Conservation (phyloP, 2,113 vertebrate genomes). For the Thryonomys swinderianus region DNA sequence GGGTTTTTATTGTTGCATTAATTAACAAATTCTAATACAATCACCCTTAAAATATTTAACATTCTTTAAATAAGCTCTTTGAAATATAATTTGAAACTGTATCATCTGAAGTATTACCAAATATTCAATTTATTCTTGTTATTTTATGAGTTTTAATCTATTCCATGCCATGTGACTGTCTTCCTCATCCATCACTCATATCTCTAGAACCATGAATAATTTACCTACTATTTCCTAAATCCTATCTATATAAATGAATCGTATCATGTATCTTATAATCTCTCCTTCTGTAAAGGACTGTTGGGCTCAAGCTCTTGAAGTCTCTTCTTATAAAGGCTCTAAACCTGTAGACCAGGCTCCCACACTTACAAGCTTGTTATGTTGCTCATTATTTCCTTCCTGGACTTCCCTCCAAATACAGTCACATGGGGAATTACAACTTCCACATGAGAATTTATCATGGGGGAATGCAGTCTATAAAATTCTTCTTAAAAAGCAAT, state of each 20-base stretch:
- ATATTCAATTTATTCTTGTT: not conserved
- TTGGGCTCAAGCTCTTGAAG: not conserved
- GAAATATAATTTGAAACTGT: not conserved
- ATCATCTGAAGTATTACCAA: not conserved
- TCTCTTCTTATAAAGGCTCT: not conserved
- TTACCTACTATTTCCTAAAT: not conserved
- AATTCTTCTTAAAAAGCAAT: not conserved
- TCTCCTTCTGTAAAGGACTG: not conserved
- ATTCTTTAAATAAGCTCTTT: not conserved
- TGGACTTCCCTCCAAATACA: not conserved
- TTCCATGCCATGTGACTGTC: not conserved
- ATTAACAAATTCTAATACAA: not conserved
- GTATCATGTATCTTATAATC: not conserved
- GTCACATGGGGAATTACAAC: not conserved
- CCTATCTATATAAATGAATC: not conserved
- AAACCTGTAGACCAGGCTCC: not conserved
- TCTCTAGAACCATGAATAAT: not conserved
- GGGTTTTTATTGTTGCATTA: not conserved
- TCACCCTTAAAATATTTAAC: not conserved
- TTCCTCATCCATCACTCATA: not conserved
- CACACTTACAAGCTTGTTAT: not conserved
- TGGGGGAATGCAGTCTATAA: not conserved
- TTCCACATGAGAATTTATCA: not conserved
- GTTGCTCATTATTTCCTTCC: not conserved
- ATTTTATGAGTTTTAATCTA: slow-evolving; percentile 20